Evolutionary conservation across 2,113 vertebrate genomes (phyloP).

Genomic region (Sylvietta virens): DNA sequence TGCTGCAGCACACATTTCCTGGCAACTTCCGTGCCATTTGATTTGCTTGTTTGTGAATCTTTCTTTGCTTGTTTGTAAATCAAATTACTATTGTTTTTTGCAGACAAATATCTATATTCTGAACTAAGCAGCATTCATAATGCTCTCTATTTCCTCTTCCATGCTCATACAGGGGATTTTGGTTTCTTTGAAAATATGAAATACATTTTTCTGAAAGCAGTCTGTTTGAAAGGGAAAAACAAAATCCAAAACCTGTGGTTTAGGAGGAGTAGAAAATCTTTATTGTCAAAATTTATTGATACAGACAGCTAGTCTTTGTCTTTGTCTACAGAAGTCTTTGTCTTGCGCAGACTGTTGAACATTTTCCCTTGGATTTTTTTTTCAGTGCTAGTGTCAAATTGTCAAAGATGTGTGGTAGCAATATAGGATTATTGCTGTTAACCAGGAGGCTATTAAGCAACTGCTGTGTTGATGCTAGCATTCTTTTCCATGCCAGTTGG

Average conservation of each 20-base stretch:
- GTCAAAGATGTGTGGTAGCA: neutral
- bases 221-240: neutral
- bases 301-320: neutral
- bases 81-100: neutral
- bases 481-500: neutral
- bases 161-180: neutral
- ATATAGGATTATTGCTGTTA: neutral
- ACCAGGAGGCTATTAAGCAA: neutral
- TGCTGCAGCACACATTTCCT: neutral
- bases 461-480: neutral
- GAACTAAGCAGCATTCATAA: neutral
- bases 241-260: neutral
- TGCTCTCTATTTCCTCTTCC: neutral
- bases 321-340: neutral
- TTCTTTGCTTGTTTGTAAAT: no score
- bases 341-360: neutral
- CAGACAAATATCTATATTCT: neutral
- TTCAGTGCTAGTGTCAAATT: neutral
- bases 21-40: neutral
- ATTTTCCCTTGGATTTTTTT: neutral
- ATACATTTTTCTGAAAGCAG: neutral
- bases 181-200: neutral
- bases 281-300: neutral
- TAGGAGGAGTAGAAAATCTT: neutral
- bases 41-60: conserved; percentile 10